Base-by-base conservation (phyloP, 2,888 invertebrate species). In the Volucella inflata region DNA sequence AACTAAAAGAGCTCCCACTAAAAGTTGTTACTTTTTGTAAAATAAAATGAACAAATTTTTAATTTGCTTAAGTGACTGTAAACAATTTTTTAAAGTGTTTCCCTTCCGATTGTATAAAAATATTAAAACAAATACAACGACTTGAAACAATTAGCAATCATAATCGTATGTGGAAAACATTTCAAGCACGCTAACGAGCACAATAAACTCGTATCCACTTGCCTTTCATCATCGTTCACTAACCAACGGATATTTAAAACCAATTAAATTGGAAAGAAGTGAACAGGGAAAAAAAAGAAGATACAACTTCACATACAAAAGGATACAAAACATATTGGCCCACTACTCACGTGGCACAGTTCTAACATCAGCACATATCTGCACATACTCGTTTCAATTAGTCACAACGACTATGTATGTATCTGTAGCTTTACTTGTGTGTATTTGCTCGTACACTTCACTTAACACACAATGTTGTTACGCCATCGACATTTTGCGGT, bases 401-500 rank as follows among this genome's bases (percentile, higher is more conserved):
- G 30, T 30, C 4, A 30, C 30, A 6, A 44, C 38, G 14, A 21
- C 38, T 78, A 57, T 44, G 21, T 67, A 17, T 76, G 38, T 46
- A 72, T 65, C 75, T 6, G 30, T 30, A 30, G 30, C 30, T 30
- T 6, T 1, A 30, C 30, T 21, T 4, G 21, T 21, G 4, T 21
- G 21, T 21, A 30, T 4, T 30, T 30, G 6, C 6, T 30, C 6
- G 30, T 68, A 81, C 57, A 77, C 81, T 68, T 53, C 76, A 81
- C 81, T 85, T 77, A 85, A 77, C 85, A 84, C 65, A 85, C 71
- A 81, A 85, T 81, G 76, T 81, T 72, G 81, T 83, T 72, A 62
- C 38, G 81, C 76, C 51, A 81, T 85, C 76, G 85, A 85, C 85
- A 85, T 85, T 85, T 85, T 85, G 85, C 81, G 85, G 85, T 85